Conservation (phyloP, 2,797 vertebrate genomes). For the Hydrolagus colliei region DNA sequence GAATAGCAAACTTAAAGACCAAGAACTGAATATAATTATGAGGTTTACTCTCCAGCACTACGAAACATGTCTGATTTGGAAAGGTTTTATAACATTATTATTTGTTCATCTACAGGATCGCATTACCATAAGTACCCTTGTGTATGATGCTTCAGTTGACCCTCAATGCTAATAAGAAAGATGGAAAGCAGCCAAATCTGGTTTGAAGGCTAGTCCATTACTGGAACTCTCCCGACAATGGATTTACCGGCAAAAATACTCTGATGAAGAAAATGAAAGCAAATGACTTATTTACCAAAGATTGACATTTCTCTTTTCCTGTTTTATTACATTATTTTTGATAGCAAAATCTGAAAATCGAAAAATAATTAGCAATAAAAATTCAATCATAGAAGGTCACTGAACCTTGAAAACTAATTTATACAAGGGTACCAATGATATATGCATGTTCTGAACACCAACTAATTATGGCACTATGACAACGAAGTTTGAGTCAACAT, state of each 20-base stretch:
- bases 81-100: background rate
- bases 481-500: background rate
- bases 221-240: background rate
- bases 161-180: background rate
- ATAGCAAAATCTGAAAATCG: background rate
- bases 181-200: background rate
- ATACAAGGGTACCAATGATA: background rate
- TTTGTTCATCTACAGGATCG: background rate
- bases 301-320: background rate
- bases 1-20: slow-evolving; percentile 49
- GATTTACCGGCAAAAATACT: background rate
- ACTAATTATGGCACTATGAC: slow-evolving; percentile 7
- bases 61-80: slow-evolving; percentile 20
- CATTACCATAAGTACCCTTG: slow-evolving; percentile 11
- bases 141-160: background rate
- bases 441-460: background rate
- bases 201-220: background rate
- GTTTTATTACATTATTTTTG: background rate
- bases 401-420: background rate
- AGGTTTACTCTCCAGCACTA: slow-evolving; percentile 51
- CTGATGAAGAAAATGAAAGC: background rate
- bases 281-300: slow-evolving; percentile 6
- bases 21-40: slow-evolving; percentile 50
- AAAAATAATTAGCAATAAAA: slow-evolving; percentile 5
- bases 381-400: background rate